These are phyloP conservation scores for Isichthys henryi DNA, from an alignment of 2,113 vertebrate species.

Conservation along the genomic window DNA sequence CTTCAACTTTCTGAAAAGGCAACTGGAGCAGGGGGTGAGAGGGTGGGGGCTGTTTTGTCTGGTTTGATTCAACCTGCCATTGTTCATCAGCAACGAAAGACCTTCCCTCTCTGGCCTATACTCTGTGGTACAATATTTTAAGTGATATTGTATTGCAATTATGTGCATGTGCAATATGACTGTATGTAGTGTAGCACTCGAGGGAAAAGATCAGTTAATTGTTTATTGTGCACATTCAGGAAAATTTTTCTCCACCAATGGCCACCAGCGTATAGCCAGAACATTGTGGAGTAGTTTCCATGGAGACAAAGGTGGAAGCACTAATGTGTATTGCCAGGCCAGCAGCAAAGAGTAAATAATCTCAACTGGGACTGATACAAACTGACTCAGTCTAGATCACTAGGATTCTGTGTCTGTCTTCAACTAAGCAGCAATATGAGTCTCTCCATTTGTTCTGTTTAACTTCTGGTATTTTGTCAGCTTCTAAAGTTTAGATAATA, in stretches of 20 bases:
- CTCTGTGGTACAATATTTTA: neutral
- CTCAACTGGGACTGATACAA: constrained; percentile 58
- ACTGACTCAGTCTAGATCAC: constrained; percentile 83
- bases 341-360: constrained; percentile 40
- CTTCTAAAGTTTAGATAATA: neutral
- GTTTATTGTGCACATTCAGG: neutral
- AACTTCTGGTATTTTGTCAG: neutral
- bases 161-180: neutral
- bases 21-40: neutral
- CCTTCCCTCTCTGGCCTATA: neutral
- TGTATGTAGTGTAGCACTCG: neutral
- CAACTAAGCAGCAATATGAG: neutral
- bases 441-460: neutral
- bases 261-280: constrained; percentile 16
- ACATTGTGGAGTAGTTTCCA: constrained; percentile 67
- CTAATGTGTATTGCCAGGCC: constrained; percentile 60
- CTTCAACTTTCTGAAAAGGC: neutral
- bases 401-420: constrained; percentile 54
- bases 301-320: constrained; percentile 79
- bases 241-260: neutral
- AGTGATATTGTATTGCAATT: neutral
- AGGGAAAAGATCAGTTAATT: neutral
- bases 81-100: neutral
- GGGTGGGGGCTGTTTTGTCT: neutral
- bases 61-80: neutral